Conservation (phyloP, 2,113 vertebrate genomes). For the Trematocara unimaculatum region DNA sequence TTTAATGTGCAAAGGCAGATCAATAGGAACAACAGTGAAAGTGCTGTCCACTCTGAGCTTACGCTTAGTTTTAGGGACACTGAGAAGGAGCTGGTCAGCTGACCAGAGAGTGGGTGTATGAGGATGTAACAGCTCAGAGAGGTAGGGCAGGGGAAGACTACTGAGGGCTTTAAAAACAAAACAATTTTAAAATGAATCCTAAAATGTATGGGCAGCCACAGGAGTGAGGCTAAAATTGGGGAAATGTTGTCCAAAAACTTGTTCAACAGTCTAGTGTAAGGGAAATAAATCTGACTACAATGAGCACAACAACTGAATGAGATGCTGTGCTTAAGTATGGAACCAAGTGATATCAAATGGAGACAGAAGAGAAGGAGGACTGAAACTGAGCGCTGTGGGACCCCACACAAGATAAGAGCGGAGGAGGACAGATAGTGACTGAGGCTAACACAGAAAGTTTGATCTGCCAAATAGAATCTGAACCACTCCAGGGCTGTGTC, state of each 20-base stretch:
- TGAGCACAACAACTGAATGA: neutral
- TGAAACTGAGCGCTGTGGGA: neutral
- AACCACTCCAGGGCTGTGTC: neutral
- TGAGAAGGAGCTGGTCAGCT: neutral
- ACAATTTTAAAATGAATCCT: neutral
- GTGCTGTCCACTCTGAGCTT: neutral
- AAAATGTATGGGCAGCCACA: rapidly evolving
- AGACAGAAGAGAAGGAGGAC: neutral
- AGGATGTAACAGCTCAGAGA: rapidly evolving
- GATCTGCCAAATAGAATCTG: neutral
- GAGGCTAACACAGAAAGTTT: neutral
- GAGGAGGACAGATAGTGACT: neutral
- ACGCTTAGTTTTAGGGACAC: neutral
- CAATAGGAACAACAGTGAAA: neutral
- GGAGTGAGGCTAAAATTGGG: neutral
- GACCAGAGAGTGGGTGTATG: neutral
- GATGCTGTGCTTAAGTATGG: neutral
- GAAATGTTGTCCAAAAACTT: neutral
- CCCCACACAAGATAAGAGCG: neutral
- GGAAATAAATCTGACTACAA: neutral
- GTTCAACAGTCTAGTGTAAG: neutral
- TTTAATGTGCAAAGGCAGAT: neutral
- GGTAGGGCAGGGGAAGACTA: neutral
- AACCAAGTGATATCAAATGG: neutral
- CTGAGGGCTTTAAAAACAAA: neutral